phyloP scores from a whole-genome alignment of 2,113 vertebrate genomes.

The Andinoacara biseriatus region DNA sequence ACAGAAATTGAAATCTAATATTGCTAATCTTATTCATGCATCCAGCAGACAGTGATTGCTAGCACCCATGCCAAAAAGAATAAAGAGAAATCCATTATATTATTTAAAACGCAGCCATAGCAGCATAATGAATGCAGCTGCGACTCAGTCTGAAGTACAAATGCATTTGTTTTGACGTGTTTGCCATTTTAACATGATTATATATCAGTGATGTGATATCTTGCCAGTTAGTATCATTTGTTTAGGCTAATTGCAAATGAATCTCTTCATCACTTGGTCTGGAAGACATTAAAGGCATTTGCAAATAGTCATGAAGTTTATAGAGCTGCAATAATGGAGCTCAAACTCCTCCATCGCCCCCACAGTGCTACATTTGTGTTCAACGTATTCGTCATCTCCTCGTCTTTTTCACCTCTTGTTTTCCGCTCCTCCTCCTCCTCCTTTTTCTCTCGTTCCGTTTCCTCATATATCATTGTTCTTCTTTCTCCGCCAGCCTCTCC shows the following conservation, averaged over 20 bases:
- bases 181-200: not conserved
- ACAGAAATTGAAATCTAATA: not conserved
- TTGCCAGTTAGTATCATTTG: not conserved
- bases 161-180: not conserved
- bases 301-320: not conserved
- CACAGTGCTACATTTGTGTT: not conserved
- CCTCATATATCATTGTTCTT: slow-evolving; percentile 28
- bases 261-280: not conserved
- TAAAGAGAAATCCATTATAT: not conserved
- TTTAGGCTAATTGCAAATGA: not conserved
- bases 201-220: not conserved
- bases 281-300: not conserved
- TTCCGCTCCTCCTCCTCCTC: not conserved
- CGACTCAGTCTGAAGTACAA: not conserved
- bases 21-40: too few relatives aligned
- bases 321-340: slow-evolving; percentile 25
- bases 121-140: not conserved
- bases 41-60: too few relatives aligned
- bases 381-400: slow-evolving; percentile 22
- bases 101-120: not conserved
- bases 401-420: not conserved
- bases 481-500: slow-evolving; percentile 1
- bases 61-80: not conserved
- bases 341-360: not conserved
- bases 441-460: not conserved